Conservation (phyloP, 2,888 invertebrate genomes). For the Pycnomerus fuliginosus region DNA sequence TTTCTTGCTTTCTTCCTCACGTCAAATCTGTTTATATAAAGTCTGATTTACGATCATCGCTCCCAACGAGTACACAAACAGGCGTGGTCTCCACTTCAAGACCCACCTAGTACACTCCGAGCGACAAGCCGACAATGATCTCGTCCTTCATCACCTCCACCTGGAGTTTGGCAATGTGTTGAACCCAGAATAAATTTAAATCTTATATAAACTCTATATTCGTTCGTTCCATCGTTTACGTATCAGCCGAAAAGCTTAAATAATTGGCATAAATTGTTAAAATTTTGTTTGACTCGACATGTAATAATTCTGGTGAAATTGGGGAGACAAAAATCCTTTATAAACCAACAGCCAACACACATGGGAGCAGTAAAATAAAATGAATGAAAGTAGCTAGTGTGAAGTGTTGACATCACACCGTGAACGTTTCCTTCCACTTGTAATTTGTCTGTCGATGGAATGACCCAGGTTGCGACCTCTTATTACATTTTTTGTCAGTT, state of each 20-base stretch:
- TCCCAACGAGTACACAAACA: conserved; percentile 6
- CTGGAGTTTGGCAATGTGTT: too few relatives aligned
- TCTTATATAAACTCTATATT: too few relatives aligned
- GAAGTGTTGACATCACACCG: conserved; percentile 9
- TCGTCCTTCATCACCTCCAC: conserved; percentile 1
- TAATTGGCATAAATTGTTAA: too few relatives aligned
- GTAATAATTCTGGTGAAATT: too few relatives aligned
- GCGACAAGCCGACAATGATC: conserved; percentile 5
- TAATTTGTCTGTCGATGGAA: conserved; percentile 6
- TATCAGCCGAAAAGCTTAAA: conserved; percentile 1
- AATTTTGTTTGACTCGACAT: too few relatives aligned
- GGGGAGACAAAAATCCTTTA: conserved; percentile 3
- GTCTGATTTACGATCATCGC: conserved; percentile 11
- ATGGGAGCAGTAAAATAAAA: conserved; percentile 10
- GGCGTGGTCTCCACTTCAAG: conserved; percentile 7
- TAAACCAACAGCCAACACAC: conserved; percentile 5
- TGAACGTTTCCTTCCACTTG: conserved; percentile 8
- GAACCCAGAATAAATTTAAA: too few relatives aligned
- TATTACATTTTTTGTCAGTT: too few relatives aligned
- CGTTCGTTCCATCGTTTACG: too few relatives aligned
- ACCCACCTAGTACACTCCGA: conserved; percentile 32
- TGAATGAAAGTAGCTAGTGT: conserved; percentile 2
- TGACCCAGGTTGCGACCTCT: background rate
- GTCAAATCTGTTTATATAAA: conserved; percentile 3
- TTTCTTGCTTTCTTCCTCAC: background rate